phyloP scores from a whole-genome alignment of 2,888 invertebrate species.

The Mesorhabditis sp. region DNA sequence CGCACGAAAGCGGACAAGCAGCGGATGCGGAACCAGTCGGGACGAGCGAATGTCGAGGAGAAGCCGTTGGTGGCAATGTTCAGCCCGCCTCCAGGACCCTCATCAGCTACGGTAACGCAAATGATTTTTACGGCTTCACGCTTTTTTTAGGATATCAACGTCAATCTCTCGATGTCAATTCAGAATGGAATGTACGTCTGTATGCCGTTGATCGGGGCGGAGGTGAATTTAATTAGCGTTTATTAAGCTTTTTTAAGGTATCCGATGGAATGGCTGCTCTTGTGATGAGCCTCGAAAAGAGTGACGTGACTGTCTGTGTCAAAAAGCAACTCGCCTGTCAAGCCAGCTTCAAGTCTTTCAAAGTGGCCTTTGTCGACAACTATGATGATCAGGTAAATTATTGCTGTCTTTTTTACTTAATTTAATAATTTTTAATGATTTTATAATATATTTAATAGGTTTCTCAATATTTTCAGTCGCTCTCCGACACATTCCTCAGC shows the following conservation, averaged over 20 bases:
- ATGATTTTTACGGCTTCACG: neutral
- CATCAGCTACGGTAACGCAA: neutral
- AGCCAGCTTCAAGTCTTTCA: conserved; percentile 74
- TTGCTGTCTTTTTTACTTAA: conserved; percentile 2
- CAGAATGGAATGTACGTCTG: conserved; percentile 55
- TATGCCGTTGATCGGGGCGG: conserved; percentile 49
- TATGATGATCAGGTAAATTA: conserved; percentile 59
- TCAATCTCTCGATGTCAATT: conserved; percentile 51
- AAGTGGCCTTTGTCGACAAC: conserved; percentile 91
- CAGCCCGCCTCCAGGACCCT: neutral
- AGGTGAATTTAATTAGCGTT: conserved; percentile 11
- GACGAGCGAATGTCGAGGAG: neutral
- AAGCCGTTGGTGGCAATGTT: neutral
- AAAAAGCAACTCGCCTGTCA: conserved; percentile 74
- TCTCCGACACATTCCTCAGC: conserved; percentile 36
- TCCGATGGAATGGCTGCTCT: conserved; percentile 68
- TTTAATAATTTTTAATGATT: conserved; percentile 5
- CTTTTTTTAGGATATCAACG: conserved; percentile 30
- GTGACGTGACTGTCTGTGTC: conserved; percentile 87
- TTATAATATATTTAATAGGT: neutral
- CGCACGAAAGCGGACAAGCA: conserved; percentile 14
- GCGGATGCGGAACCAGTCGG: neutral
- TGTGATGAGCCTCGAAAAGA: conserved; percentile 89
- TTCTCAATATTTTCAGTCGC: conserved; percentile 19
- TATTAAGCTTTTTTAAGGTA: conserved; percentile 9